Conservation (phyloP, 2,113 vertebrate genomes). For the Picathartes gymnocephalus region DNA sequence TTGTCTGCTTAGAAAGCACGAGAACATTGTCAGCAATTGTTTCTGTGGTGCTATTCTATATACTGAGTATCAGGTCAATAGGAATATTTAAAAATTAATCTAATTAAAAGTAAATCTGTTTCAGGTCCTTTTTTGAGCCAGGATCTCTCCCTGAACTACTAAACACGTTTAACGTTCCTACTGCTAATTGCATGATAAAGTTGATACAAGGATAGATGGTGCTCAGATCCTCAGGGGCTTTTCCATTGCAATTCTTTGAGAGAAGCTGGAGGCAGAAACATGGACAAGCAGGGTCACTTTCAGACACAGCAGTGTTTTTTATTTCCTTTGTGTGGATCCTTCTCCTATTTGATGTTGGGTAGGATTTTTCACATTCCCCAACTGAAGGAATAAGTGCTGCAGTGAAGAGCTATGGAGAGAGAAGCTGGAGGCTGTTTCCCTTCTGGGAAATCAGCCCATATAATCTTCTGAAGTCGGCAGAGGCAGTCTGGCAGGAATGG, state of each 20-base stretch:
- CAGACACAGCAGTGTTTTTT: not conserved
- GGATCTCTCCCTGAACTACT: not conserved
- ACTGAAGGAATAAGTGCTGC: not conserved
- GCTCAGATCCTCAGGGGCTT: not conserved
- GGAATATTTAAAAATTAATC: not conserved
- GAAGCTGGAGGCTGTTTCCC: conserved; percentile 13
- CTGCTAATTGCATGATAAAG: not conserved
- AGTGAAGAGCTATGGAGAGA: not conserved
- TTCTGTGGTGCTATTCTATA: not conserved
- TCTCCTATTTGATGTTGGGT: not conserved
- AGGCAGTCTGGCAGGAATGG: not conserved
- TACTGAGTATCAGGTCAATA: not conserved
- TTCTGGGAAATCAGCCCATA: conserved; percentile 35
- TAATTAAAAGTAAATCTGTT: conserved; percentile 13
- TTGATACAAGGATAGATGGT: not conserved
- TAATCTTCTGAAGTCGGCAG: not conserved
- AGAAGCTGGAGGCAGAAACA: not conserved
- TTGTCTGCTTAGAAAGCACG: not conserved
- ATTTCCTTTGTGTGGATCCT: not conserved
- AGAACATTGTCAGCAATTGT: not conserved
- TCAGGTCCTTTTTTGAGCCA: not conserved
- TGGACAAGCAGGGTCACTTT: not conserved
- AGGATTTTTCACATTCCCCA: not conserved
- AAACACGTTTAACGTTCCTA: not conserved
- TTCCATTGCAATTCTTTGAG: not conserved